Evolutionary conservation across 1,140 invertebrate species (phyloP).

Genomic region (Apis florea): DNA sequence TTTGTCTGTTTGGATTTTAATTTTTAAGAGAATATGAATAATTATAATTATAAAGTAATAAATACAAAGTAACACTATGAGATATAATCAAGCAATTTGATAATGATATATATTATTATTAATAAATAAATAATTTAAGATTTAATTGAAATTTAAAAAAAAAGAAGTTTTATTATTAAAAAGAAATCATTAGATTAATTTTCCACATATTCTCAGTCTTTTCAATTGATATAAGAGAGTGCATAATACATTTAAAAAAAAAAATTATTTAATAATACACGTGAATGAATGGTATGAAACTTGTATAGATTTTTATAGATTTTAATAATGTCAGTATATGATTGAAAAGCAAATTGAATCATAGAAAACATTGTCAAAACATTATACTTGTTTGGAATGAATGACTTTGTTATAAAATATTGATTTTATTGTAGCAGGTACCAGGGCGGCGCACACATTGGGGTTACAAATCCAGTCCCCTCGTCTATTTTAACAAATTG

Average conservation of each 20-base stretch:
- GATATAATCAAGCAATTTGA: background rate
- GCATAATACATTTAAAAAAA: constrained; percentile 1
- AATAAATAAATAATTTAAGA: background rate
- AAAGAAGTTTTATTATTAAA: background rate
- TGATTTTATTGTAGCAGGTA: constrained; percentile 71
- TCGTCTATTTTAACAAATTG: constrained; percentile 77
- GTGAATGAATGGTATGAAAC: constrained; percentile 4
- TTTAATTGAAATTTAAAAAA: background rate
- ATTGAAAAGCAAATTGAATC: constrained; percentile 19
- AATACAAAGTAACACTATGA: background rate
- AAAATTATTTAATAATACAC: constrained; percentile 17
- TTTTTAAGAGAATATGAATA: background rate
- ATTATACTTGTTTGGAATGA: constrained; percentile 30
- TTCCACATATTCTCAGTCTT: constrained; percentile 2
- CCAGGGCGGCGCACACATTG: constrained; percentile 73
- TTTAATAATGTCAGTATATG: background rate
- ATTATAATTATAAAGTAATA: background rate
- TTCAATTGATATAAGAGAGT: background rate
- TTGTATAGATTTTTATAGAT: constrained; percentile 26
- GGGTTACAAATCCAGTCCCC: constrained; percentile 72
- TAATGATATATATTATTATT: background rate
- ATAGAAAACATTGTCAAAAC: constrained; percentile 21
- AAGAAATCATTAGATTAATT: too few relatives aligned
- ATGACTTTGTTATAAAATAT: constrained; percentile 46
- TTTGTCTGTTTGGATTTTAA: background rate